A percentile compares a stretch with the other conserved stretches of the same genome.
phyloP scores from a whole-genome alignment of 2,113 vertebrate species.

The Plecotus auritus region DNA sequence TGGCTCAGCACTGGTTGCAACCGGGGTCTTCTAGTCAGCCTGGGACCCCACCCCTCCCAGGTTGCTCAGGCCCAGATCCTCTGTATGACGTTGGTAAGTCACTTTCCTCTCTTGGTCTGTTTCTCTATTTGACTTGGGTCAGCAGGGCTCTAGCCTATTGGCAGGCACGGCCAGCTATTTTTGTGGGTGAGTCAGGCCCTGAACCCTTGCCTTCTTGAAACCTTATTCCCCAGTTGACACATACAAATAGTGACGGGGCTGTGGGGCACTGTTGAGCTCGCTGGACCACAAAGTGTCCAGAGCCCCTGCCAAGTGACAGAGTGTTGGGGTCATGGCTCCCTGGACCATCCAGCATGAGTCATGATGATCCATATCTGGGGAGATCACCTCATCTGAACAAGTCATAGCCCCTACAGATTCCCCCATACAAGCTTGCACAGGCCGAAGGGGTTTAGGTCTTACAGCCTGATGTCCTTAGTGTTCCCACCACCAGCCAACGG shows the following conservation, averaged over 20 bases:
- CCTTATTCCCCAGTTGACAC: neutral
- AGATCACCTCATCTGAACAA: neutral
- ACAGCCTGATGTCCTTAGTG: conserved; percentile 60
- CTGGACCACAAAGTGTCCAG: neutral
- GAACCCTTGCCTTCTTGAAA: neutral
- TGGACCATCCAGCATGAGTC: neutral
- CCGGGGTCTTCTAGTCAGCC: neutral
- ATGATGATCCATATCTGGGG: neutral
- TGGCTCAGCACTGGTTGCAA: neutral
- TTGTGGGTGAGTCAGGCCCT: neutral
- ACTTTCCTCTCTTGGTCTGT: neutral
- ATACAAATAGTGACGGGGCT: neutral
- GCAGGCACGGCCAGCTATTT: neutral
- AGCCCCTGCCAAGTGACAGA: neutral
- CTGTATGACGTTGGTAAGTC: neutral
- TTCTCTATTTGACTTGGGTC: neutral
- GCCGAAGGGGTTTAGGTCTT: neutral
- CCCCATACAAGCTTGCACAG: neutral
- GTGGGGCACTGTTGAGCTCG: neutral
- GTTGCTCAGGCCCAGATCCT: neutral
- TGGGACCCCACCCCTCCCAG: neutral
- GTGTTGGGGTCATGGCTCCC: neutral
- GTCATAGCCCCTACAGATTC: neutral
- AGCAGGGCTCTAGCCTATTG: neutral
- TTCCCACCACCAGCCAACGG: neutral